A percentile compares a stretch with the other conserved stretches of the same genome.
phyloP scores from a whole-genome alignment of 2,888 invertebrate species.

The Eupithecia abbreviata region DNA sequence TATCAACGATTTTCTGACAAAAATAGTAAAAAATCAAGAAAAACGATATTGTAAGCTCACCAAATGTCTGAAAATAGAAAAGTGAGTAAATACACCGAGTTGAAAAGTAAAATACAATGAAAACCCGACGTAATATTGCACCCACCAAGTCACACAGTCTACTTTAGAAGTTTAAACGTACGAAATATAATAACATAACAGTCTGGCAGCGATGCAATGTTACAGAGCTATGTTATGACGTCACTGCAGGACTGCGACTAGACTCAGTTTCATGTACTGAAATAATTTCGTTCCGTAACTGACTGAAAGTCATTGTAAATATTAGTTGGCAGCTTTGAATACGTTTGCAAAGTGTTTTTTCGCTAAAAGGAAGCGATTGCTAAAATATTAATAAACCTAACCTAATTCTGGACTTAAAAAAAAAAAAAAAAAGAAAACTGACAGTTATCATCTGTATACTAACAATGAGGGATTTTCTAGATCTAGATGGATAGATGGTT shows the following conservation, averaged over 20 bases:
- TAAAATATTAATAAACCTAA: no score
- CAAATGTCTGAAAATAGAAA: neutral
- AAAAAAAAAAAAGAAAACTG: no score
- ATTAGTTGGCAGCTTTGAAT: neutral
- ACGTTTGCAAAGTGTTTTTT: no score
- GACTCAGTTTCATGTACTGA: slow-evolving; percentile 30
- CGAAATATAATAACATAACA: slow-evolving; percentile 32
- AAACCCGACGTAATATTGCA: slow-evolving; percentile 13
- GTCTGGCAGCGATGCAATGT: slow-evolving; percentile 33
- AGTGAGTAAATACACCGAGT: neutral
- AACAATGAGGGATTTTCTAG: no score
- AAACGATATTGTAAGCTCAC: neutral
- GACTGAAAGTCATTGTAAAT: neutral
- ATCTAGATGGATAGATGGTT: no score
- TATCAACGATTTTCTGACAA: neutral
- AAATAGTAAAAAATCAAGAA: neutral
- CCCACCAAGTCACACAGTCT: slow-evolving; percentile 13
- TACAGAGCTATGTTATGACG: slow-evolving; percentile 45
- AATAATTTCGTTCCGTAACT: neutral
- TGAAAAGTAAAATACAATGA: slow-evolving; percentile 11
- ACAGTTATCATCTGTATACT: no score
- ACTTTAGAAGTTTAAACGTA: slow-evolving; percentile 25
- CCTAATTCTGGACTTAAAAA: no score
- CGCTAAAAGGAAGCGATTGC: no score
- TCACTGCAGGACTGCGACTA: slow-evolving; percentile 47